Conservation (phyloP, 2,888 invertebrate species). For the Lysandra bellargus region DNA sequence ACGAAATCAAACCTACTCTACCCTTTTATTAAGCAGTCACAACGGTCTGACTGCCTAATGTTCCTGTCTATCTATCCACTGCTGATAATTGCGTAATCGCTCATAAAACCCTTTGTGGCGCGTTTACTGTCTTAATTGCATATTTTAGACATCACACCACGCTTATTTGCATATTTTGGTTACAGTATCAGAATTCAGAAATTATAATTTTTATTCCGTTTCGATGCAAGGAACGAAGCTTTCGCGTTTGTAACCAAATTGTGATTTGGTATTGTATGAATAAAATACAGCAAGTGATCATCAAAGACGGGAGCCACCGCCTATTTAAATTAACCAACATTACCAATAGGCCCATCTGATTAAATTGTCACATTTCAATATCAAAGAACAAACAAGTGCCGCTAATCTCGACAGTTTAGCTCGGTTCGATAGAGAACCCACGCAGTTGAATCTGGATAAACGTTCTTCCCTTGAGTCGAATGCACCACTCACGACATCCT, state of each 20-base stretch:
- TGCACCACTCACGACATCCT: not conserved
- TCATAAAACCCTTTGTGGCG: slow-evolving; percentile 27
- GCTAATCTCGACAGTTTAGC: slow-evolving; percentile 11
- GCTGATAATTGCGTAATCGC: slow-evolving; percentile 42
- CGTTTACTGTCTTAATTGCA: slow-evolving; percentile 18
- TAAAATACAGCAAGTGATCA: not conserved
- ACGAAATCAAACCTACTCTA: slow-evolving; percentile 72
- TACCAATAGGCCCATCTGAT: not conserved
- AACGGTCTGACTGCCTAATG: slow-evolving; percentile 68
- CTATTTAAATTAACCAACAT: not conserved
- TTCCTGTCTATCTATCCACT: slow-evolving; percentile 55
- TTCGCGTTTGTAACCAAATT: not conserved
- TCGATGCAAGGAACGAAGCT: not conserved
- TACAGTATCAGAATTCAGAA: not conserved
- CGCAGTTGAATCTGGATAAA: slow-evolving; percentile 8
- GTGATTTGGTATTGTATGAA: not conserved
- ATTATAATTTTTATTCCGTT: not conserved
- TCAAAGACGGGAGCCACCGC: not conserved
- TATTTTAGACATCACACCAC: not conserved
- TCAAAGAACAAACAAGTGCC: slow-evolving; percentile 7
- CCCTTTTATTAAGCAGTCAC: slow-evolving; percentile 76
- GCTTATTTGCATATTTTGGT: slow-evolving; percentile 4
- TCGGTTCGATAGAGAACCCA: not conserved
- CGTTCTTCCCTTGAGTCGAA: not conserved
- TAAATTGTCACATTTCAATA: not conserved